Evolutionary conservation across 2,797 vertebrate species (phyloP).

Genomic region (Phoebastria nigripes): DNA sequence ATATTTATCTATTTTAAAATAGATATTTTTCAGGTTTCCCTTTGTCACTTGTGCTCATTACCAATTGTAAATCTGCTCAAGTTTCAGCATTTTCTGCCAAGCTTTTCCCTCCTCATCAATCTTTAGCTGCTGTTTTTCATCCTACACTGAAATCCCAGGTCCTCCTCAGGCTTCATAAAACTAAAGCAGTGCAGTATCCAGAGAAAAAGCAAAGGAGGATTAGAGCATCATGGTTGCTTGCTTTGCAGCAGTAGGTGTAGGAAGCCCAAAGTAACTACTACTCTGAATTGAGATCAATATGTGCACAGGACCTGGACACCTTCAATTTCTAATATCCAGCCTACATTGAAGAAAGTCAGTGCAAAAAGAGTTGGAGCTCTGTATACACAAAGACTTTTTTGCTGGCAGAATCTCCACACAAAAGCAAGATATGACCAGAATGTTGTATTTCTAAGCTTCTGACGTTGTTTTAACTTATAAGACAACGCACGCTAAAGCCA

Average conservation of each 20-base stretch:
- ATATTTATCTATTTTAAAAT: neutral
- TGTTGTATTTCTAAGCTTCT: neutral
- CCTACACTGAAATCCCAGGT: neutral
- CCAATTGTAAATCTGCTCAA: neutral
- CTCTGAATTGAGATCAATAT: neutral
- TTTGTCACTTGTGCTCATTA: neutral
- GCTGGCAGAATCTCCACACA: neutral
- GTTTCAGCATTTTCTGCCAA: neutral
- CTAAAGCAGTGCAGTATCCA: neutral
- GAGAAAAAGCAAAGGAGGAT: neutral
- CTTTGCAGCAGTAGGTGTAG: neutral
- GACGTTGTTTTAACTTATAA: neutral
- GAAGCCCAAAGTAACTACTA: neutral
- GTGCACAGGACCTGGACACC: neutral
- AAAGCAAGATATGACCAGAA: neutral
- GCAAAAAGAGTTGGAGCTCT: neutral
- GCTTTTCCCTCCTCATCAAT: neutral
- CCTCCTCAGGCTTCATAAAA: neutral
- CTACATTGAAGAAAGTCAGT: neutral
- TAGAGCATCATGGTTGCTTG: neutral
- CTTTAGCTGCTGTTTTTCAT: neutral
- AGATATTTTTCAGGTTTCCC: neutral
- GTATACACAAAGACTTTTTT: neutral
- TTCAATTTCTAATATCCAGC: neutral
- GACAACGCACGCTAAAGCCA: neutral